Base-by-base conservation (phyloP, 35 echinoderm and acorn worm genomes). In the Eucidaris tribuloides region DNA sequence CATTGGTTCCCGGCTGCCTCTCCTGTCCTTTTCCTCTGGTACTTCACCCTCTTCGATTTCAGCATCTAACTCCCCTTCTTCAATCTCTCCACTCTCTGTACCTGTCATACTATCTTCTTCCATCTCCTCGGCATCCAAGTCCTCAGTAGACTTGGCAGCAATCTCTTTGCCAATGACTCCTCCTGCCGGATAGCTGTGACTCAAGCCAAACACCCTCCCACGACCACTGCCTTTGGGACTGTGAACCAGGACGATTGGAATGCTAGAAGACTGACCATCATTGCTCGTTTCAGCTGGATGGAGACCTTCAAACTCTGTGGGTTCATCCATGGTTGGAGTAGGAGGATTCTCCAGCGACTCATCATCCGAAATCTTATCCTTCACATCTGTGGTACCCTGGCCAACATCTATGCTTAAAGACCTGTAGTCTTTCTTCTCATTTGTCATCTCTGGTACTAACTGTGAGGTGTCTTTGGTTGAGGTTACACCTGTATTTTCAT, bases 1-100 rank as follows among this genome's bases (percentile, higher is more conserved):
- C 7, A 33, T n/a, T 74, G 68, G 24, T 40, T 36, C 18, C 38
- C 36, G 34, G 11, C 35, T 22, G 5, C 18, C 38, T 74, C 2
- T 36, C 23, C 37, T 27, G 28, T 74, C 68, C n/a, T 74, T 74
- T 5, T 74, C 68, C 33, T 74, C 68, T 41, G 68, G 34, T 0
- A 74, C 68, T 74, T 74, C 68, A 15, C 68, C 68, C 37, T 74
- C 68, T 44, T 74, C 68, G 11, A 74, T 74, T 38, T 74, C 68
- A 42, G 68, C 68, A 52, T 52, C 48, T 35, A 74, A 36, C 37
- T 74, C 68, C 30, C 68, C 68, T 19, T 74, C 68, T 44, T 74
- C 68, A 74, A 74, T 74, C 20, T 74, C 68, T 41, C 44, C 68
- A 6, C 44, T 74, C 37, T 74, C 44, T n/a, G 9, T 52, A 11